Evolutionary conservation across 2,797 vertebrate species (phyloP).

Genomic region (Pseudotriccus pelzelni): DNA sequence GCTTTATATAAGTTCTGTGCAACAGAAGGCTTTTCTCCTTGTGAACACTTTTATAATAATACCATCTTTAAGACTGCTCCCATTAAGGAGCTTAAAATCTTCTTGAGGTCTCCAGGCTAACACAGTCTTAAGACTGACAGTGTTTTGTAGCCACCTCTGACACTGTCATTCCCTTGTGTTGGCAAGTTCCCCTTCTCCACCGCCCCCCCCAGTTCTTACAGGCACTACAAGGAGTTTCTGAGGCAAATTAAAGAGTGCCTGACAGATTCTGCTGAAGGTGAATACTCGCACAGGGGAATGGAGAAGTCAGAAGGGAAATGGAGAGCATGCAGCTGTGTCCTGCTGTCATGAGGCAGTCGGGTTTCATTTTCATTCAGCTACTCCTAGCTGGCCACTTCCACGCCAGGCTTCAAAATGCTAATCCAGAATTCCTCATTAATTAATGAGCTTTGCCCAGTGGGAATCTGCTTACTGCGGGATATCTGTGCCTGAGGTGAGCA

Average conservation of each 20-base stretch:
- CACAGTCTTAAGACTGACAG: neutral
- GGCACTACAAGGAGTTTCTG: neutral
- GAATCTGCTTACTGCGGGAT: constrained; percentile 24
- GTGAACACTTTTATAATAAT: neutral
- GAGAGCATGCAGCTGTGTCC: neutral
- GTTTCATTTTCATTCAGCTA: constrained; percentile 58
- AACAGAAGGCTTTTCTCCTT: neutral
- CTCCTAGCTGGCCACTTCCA: constrained; percentile 33
- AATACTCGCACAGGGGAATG: neutral
- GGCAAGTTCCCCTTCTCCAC: neutral
- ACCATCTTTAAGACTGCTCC: neutral
- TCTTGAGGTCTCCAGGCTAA: neutral
- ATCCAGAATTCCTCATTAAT: constrained; percentile 66
- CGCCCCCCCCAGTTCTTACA: neutral
- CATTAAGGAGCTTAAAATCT: constrained; percentile 23
- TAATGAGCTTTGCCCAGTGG: constrained; percentile 60
- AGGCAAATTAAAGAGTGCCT: neutral
- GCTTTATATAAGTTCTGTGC: neutral
- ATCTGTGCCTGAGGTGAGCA: constrained; percentile 36
- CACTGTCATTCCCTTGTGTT: neutral
- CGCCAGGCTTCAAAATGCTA: constrained; percentile 43
- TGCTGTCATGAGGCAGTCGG: neutral
- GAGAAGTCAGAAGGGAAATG: constrained; percentile 38
- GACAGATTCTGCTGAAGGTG: neutral
- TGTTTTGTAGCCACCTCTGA: neutral